A percentile compares a stretch with the other conserved stretches of the same genome.
phyloP scores from a whole-genome alignment of 1,140 invertebrate species.

The Micrasema longulum region DNA sequence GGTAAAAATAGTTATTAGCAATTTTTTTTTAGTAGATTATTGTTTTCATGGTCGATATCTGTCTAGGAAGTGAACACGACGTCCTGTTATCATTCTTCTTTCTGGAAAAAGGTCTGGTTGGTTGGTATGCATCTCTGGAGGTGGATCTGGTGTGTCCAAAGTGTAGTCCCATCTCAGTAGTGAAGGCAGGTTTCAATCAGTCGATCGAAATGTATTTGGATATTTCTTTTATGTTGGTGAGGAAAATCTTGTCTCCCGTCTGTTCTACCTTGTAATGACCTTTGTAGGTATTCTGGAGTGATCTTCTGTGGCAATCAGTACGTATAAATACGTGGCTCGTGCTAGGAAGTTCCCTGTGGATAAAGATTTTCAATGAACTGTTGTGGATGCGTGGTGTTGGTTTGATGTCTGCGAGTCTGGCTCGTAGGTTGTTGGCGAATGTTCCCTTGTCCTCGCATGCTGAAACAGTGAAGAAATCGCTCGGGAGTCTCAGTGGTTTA shows the following conservation, averaged over 20 bases:
- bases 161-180: neutral
- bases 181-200: neutral
- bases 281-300: neutral
- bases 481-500: neutral
- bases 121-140: no score
- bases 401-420: neutral
- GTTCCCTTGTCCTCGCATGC: neutral
- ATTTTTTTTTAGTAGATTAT: no score
- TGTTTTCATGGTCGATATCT: neutral
- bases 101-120: neutral
- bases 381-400: neutral
- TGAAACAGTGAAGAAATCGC: neutral
- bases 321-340: neutral
- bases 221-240: neutral
- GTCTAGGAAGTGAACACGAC: neutral
- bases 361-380: neutral
- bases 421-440: neutral
- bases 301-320: neutral
- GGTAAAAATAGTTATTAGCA: no score
- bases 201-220: neutral
- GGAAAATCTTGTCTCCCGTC: slow-evolving; percentile 60
- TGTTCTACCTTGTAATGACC: slow-evolving; percentile 77
- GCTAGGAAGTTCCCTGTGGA: neutral
- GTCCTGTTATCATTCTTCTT: neutral
- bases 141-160: no score